Evolutionary conservation across 2,113 vertebrate genomes (phyloP), one percentile per base, ranked within the genome.

Genomic region (Colossoma macropomum): DNA sequence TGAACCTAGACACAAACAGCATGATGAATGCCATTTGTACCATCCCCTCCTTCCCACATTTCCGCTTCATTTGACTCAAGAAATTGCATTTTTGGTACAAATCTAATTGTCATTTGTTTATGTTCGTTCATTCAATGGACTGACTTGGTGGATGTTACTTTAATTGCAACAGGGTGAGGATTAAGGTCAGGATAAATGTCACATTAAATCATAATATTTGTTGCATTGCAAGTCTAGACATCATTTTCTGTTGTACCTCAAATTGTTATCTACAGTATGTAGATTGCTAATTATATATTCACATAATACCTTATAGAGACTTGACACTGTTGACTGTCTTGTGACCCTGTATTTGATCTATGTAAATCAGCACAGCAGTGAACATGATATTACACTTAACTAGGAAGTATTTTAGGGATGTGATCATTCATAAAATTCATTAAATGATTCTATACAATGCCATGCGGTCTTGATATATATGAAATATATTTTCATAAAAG

Each of bases 1-100:
- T 74, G 60, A 79, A 73, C 70, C 50, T 62, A 79, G 48, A 79
- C 75, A 79, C 19, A 23, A 68, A 69, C 60, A n/a, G 78, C 63
- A 68, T 60, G 34, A 84, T 59, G 70, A 84, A 74, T 84, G 62
- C 70, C 54, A 60, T 60, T 56, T 60, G 62, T 30, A 60, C 50
- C 25, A 38, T 84, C 50, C 56, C 25, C 62, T 69, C 25, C 10
- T 65, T 32, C 70, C 28, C 25, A 1, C 60, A 52, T 81, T 81
- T 63, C 68, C 79, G 62, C 50, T 71, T 84, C 63, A 68, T 75
- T 68, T 70, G 34, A 84, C 21, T 62, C 27, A 45, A 68, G 50
- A 82, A 69, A 76, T 69, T 50, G 23, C 28, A 54, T 75, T 76
- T 75, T 60, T 59, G 3, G 34, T 79, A 17, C 21, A 50, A 32